Base-by-base conservation (phyloP, 2,113 vertebrate genomes). In the Thalassoma bifasciatum region DNA sequence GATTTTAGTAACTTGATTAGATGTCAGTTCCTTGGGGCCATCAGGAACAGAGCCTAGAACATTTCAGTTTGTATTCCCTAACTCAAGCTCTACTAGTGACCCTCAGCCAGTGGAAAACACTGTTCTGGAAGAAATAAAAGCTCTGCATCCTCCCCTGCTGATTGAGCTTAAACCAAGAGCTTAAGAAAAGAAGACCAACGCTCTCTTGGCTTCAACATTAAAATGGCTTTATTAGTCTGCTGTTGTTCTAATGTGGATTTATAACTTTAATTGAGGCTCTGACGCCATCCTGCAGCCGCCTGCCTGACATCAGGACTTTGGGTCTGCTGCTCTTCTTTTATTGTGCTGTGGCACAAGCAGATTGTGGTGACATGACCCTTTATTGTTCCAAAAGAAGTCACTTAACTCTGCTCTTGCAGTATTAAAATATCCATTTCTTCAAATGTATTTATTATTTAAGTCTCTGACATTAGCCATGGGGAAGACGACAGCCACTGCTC, bases 181-280 rank as follows among this genome's bases (percentile, higher is more conserved):
- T 58, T 12, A 62, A 38, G 12, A 79, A 58, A 78, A 75, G 34
- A 65, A 68, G 65, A 72, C 22, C 38, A 59, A 84, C 50, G 37
- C 52, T 19, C 17, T 65, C 21, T 66, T 47, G 16, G 6, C 61
- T 58, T 17, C 4, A 5, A 59, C 51, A 58, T 73, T 62, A 73
- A 75, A 80, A 72, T 13, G 12, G 61, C 23, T 90, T 90, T 86
- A 87, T 87, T 85, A 70, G 84, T 69, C 80, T 82, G 70, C 75
- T 54, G 60, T 87, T 86, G 84, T 81, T 90, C 61, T 68, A 79
- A 83, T 79, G 63, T 26, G 64, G 59, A 72, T 78, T 77, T 78
- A 75, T 61, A 63, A 59, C 37, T 85, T 77, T 75, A 77, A 75
- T 82, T 74, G 78, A 81, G 73, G 60, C 42, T 52, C 66, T 50